Conservation (phyloP, 1,140 invertebrate genomes). For the Notospermus geniculatus region DNA sequence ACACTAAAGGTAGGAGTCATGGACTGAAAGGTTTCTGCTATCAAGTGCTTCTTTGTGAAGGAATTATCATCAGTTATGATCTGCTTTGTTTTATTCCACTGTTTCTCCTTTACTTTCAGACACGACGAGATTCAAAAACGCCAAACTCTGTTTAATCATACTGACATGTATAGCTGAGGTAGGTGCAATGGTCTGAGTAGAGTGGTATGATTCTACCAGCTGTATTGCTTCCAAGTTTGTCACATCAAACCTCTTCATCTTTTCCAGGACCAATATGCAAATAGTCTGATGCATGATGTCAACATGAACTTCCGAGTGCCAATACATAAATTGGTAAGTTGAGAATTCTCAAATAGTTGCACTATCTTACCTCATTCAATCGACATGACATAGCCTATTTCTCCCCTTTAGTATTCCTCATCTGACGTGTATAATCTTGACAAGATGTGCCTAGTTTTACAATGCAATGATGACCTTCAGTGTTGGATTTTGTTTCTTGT, state of each 20-base stretch:
- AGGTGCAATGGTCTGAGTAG: constrained; percentile 15
- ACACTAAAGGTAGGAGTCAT: constrained; percentile 79
- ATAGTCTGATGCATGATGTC: constrained; percentile 94
- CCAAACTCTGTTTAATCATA: constrained; percentile 91
- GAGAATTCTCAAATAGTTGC: too few species aligned
- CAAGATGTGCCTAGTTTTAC: too few species aligned
- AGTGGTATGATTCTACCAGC: neutral
- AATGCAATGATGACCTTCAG: too few species aligned
- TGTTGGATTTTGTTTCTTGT: constrained; percentile 7
- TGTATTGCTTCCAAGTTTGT: neutral
- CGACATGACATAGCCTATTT: too few species aligned
- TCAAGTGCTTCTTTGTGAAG: too few species aligned
- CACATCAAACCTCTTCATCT: constrained; percentile 1
- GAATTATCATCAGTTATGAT: too few species aligned
- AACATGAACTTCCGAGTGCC: constrained; percentile 92
- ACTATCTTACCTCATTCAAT: too few species aligned
- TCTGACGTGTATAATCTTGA: too few species aligned
- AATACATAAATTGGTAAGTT: constrained; percentile 72
- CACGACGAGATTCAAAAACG: constrained; percentile 82
- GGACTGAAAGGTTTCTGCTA: too few species aligned
- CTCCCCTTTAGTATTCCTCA: too few species aligned
- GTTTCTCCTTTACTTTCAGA: constrained; percentile 53
- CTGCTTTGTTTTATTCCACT: too few species aligned
- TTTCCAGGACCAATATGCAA: constrained; percentile 85
- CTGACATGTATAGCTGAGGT: constrained; percentile 89